Base-by-base conservation (phyloP, 2,888 invertebrate genomes). In the Ormyrus thymus region DNA sequence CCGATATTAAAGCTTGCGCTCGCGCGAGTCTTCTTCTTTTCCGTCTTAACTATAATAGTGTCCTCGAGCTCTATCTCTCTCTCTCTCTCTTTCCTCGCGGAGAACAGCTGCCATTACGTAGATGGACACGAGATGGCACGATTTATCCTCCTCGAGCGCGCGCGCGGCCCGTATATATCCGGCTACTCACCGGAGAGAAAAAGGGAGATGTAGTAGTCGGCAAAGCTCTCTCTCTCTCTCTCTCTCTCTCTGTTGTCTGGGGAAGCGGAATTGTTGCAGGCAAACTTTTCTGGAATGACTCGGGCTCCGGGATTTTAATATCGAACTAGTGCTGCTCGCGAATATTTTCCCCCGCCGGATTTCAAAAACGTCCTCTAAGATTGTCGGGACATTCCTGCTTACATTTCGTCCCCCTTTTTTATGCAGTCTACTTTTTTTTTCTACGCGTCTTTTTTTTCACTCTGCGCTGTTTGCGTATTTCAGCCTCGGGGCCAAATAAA, bases 81-180 rank as follows among this genome's bases (percentile, higher is more conserved):
- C 15, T 62, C 29, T 29, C 43, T 56, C 62, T 58, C 51, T 15
- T 9, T 9, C 43, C 9, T n/a, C 50, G 48, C 13, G 51, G 11
- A 58, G 70, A 81, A 68, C 77, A 66, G 61, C 80, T 76, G 79
- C 82, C 79, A 82, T 82, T 82, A 79, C 56, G 66, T 66, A 80
- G 82, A 82, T 81, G 75, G 77, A 81, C 79, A 66, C 66, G 75
- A 70, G 68, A 79, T 61, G 70, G 66, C 61, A 51, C 70, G 70
- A 71, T 71, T 78, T 70, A 65, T 70, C 74, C 64, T 53, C 1
- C 51, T 50, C 55, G 29, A 62, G 29, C 55, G 10, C 11, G 4
- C 6, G 43, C 15, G 11, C 10, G 1, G 13, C 13, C 9, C 15
- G 7, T 50, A 3, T 29, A 61, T 62, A n/a, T 62, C 6, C 13